Evolutionary conservation across 2,888 invertebrate genomes (phyloP).

Genomic region (Julus scanicus): DNA sequence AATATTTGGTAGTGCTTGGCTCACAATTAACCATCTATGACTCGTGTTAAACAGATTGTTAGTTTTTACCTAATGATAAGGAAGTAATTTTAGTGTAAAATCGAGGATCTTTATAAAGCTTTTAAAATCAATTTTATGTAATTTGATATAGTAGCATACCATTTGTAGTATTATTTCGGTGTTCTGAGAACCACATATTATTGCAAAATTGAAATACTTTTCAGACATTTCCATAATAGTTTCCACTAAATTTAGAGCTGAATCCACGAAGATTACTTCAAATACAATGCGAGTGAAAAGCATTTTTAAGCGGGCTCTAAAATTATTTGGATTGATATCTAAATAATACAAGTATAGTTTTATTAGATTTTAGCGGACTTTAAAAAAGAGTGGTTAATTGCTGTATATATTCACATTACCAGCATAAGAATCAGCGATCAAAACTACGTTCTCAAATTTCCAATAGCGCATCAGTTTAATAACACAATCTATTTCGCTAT

Average conservation of each 20-base stretch:
- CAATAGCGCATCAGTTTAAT: not conserved
- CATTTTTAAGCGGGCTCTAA: not conserved
- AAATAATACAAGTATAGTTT: not conserved
- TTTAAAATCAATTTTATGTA: too few relatives aligned
- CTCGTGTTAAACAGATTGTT: not conserved
- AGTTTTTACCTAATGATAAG: not conserved
- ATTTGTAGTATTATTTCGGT: not conserved
- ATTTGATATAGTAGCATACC: too few relatives aligned
- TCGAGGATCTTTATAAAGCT: too few relatives aligned
- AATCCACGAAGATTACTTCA: not conserved
- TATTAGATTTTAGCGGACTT: not conserved
- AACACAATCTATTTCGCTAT: not conserved
- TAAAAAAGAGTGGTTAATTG: not conserved
- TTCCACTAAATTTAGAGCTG: not conserved
- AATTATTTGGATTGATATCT: not conserved
- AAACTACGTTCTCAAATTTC: not conserved
- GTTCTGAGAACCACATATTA: not conserved
- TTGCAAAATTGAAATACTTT: not conserved
- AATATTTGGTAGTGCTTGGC: not conserved
- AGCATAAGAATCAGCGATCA: not conserved
- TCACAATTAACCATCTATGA: constrained; percentile 15
- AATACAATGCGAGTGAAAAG: not conserved
- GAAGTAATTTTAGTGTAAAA: not conserved
- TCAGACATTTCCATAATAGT: not conserved
- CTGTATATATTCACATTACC: not conserved